phyloP scores from a whole-genome alignment of 2,113 vertebrate species.

The Cacatua alba region DNA sequence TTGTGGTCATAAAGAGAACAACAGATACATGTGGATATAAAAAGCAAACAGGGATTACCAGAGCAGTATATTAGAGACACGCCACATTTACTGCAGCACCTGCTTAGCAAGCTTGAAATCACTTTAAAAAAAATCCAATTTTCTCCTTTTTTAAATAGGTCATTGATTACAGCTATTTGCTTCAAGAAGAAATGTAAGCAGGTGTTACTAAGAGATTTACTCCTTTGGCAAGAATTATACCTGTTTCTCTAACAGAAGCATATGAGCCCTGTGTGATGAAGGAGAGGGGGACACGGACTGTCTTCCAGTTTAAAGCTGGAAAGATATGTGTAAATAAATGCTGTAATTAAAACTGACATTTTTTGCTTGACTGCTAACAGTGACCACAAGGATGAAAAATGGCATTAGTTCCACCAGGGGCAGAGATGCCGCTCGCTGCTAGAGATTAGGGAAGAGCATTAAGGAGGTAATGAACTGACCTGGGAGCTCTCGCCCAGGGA shows the following conservation, averaged over 20 bases:
- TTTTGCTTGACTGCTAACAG: neutral
- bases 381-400: constrained; percentile 30
- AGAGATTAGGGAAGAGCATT: neutral
- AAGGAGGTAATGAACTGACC: neutral
- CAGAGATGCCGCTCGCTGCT: rapidly evolving
- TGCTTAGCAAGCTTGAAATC: constrained; percentile 23
- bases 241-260: neutral
- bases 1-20: neutral
- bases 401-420: neutral
- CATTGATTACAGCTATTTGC: neutral
- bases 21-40: neutral
- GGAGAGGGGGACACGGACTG: too few species aligned
- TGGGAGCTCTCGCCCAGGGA: neutral
- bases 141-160: neutral
- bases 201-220: neutral
- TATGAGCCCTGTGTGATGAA: neutral
- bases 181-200: neutral
- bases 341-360: constrained; percentile 36
- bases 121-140: neutral
- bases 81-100: constrained; percentile 11
- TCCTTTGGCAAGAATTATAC: neutral
- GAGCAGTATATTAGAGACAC: neutral
- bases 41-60: constrained; percentile 7
- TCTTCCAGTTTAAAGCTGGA: neutral
- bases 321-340: constrained; percentile 15